These are phyloP conservation scores for Vidua chalybeata DNA, from an alignment of 2,113 vertebrate species.

Conservation along the genomic window DNA sequence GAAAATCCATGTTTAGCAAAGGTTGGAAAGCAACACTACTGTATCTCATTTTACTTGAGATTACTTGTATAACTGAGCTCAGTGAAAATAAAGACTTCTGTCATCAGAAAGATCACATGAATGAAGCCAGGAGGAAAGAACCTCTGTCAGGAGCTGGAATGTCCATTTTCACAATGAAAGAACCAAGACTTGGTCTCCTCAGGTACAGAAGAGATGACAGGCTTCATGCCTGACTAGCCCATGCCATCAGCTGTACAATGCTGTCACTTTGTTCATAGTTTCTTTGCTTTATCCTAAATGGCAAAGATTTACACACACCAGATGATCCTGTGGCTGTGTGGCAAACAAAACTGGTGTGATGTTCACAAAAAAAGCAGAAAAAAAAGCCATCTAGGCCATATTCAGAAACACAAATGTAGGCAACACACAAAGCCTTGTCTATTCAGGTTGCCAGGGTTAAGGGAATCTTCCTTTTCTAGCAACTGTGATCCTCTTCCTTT, in stretches of 20 bases:
- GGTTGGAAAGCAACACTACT: background rate
- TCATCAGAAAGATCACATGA: background rate
- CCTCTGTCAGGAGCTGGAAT: background rate
- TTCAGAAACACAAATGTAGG: background rate
- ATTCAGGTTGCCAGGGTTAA: background rate
- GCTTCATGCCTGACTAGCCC: background rate
- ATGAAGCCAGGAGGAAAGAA: background rate
- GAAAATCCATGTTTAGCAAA: background rate
- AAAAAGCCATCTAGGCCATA: background rate
- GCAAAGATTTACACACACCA: background rate
- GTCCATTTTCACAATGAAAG: background rate
- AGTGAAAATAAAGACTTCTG: background rate
- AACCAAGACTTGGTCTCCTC: background rate
- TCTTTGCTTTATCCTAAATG: background rate
- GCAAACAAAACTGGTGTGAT: background rate
- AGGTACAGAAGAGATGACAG: background rate
- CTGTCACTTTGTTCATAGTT: background rate
- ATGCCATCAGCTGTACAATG: background rate
- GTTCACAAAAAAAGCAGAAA: background rate
- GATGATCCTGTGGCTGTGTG: rapidly evolving
- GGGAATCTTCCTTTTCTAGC: background rate
- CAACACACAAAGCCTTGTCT: background rate
- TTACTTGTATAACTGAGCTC: background rate
- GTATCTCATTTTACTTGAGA: background rate
- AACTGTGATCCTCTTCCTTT: rapidly evolving